Evolutionary conservation across 92 coral and sea anemone genomes (phyloP), one percentile per base, ranked within the genome.

Genomic region (Ricordea florida): DNA sequence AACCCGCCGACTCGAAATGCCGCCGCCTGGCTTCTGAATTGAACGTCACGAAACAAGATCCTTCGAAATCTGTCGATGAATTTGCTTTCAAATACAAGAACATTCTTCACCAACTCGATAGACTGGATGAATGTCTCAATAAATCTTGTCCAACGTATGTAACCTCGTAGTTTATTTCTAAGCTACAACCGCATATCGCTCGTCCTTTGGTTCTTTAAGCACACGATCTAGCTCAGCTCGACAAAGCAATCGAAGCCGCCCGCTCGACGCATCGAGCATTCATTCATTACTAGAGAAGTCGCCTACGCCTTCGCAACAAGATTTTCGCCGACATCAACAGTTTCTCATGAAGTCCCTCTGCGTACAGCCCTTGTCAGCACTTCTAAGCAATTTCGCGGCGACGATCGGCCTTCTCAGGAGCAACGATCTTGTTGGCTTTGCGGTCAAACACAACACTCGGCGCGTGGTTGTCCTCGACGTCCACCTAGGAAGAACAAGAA

Each of bases 151-250:
- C 69, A 3, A 62, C 69, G 16, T 38, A 38, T 21, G 35, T 62
- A 17, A 81, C 76, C 40, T 76, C 83, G 26, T 87, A 86, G 82
- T 80, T 80, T 71, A 76, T 72, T 51, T 86, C 91, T 20, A 82
- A 75, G 24, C 70, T 74, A 27, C 74, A 80, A 34, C 83, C 87
- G 30, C 69, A 74, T 49, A 56, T 79, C 25, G 61, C 83, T 24
- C 83, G 62, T 42, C 87, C 65, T 52, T 62, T 73, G 44, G 56
- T 63, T 45, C 62, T 84, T 38, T 62, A 75, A 86, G 83, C 75
- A 7, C 65, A 75, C 26, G 72, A 86, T 44, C 71, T 86, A 35
- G 66, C 55, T 29, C 55, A 57, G 47, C 80, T 71, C 18, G 81
- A 85, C 31, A 72, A 70, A 80, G 76, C 81, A 4, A 70, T 72